These are phyloP conservation scores for Pardalotus punctatus DNA, from an alignment of 2,113 vertebrate species.

Conservation along the genomic window DNA sequence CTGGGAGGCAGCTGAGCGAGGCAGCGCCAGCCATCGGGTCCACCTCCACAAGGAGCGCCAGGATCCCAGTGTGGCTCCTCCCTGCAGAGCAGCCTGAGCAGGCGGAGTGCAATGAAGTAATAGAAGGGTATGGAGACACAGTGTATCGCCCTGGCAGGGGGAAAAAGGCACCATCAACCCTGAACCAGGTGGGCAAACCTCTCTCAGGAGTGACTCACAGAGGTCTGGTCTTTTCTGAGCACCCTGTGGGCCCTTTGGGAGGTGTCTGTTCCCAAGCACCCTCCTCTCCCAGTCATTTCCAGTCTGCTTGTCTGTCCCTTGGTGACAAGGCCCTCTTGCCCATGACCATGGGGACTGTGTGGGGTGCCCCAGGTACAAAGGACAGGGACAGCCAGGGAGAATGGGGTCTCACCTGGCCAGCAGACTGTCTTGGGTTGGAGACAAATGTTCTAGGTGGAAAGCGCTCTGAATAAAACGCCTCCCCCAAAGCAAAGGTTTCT, in stretches of 20 bases:
- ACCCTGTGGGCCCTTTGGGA: background rate
- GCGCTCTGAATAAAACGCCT: too few relatives aligned
- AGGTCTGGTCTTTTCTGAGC: background rate
- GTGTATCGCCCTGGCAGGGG: background rate
- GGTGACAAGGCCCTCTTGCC: background rate
- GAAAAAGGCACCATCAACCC: background rate
- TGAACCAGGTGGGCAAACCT: background rate
- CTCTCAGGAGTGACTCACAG: background rate
- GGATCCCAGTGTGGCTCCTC: background rate
- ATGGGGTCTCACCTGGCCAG: background rate
- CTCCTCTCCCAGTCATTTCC: background rate
- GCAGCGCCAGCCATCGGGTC: fast-evolving
- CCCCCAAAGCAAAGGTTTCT: too few relatives aligned
- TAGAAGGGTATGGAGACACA: background rate
- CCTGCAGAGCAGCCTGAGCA: background rate
- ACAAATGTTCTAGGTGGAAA: too few relatives aligned
- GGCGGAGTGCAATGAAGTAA: background rate
- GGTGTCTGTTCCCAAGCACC: background rate
- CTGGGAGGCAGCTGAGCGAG: fast-evolving
- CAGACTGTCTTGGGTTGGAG: too few relatives aligned
- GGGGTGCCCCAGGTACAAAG: background rate
- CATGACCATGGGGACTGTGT: background rate
- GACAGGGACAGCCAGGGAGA: background rate
- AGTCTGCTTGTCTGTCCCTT: background rate
- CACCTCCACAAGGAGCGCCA: background rate